A percentile compares a stretch with the other conserved stretches of the same genome.
Conservation (phyloP, 2,888 invertebrate species). For the Galerucella nymphaeae region DNA sequence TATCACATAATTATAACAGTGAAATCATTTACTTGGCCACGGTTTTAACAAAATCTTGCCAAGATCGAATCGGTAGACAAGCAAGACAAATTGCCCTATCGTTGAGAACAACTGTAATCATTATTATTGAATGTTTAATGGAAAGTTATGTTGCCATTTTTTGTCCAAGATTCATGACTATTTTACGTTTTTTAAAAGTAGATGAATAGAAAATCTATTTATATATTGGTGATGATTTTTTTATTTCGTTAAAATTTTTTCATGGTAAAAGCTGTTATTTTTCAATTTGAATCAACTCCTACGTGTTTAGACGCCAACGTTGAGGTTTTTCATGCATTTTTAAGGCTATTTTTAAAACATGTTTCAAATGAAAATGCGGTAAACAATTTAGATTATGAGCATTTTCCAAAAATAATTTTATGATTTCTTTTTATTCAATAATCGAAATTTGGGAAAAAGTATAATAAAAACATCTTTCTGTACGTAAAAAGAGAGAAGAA, state of each 20-base stretch:
- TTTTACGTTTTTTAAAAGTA: too few relatives aligned
- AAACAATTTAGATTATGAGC: not conserved
- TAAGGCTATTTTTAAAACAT: constrained; percentile 41
- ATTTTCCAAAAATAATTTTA: not conserved
- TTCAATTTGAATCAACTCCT: constrained; percentile 35
- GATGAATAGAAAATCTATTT: too few relatives aligned
- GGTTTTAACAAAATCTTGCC: not conserved
- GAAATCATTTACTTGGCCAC: not conserved
- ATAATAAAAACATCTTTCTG: too few relatives aligned
- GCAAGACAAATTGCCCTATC: not conserved
- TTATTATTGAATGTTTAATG: too few relatives aligned
- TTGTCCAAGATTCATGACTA: too few relatives aligned
- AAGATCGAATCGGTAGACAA: not conserved
- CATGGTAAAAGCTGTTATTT: constrained; percentile 28
- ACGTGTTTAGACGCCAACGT: constrained; percentile 40
- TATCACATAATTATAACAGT: not conserved
- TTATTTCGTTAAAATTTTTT: constrained; percentile 4
- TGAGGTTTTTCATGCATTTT: constrained; percentile 40
- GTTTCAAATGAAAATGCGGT: constrained; percentile 2
- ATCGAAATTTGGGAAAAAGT: not conserved
- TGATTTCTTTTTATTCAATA: not conserved
- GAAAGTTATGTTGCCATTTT: too few relatives aligned
- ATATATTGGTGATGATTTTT: too few relatives aligned
- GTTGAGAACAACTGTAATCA: too few relatives aligned
- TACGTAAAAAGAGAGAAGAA: too few relatives aligned